Evolutionary conservation across 2,113 vertebrate species (phyloP), one percentile per base, ranked within the genome.

Genomic region (Hippolais icterina): DNA sequence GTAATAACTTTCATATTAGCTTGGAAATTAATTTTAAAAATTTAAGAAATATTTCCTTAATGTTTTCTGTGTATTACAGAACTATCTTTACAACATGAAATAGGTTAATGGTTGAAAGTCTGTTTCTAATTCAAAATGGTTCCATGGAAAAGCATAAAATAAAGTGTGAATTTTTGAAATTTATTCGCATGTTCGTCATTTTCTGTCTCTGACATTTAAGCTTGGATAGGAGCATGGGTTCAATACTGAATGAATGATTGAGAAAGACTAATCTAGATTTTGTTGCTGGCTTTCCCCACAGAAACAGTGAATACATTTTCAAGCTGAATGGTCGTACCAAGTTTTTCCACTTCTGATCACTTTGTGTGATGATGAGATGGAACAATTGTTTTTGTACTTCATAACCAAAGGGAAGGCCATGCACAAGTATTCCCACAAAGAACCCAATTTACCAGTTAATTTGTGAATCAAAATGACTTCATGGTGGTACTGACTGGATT

Each of bases 1-100:
- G 94, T 96, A 79, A 96, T 97, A 97, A 94, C 83, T 95, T 96
- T 91, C 83, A 83, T 83, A 96, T 97, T 93, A 78, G 83, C 56
- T 91, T 90, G 68, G 82, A 97, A 87, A 93, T 70, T 63, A 96
- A 77, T 96, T 97, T 95, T 91, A 92, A 95, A 96, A 77, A 84
- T 93, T 90, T 95, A 96, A 96, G 53, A 81, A 94, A 84, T 78
- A 77, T 50, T 35, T 68, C 59, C 59, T 82, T 87, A 24, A 71
- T 83, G 59, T 88, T 94, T 95, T 82, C 42, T 68, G 12, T 94
- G 52, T 92, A 69, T 79, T 96, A 61, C 6, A 68, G 78, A 83
- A 86, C 72, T 52, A 64, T 74, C 61, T 90, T 93, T 95, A 74
- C 76, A 96, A 97, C 91, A 93, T 74, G 47, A 94, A 96, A 96